These are phyloP conservation scores for Araneus ventricosus DNA, from an alignment of 1,140 invertebrate genomes.

Conservation along the genomic window DNA sequence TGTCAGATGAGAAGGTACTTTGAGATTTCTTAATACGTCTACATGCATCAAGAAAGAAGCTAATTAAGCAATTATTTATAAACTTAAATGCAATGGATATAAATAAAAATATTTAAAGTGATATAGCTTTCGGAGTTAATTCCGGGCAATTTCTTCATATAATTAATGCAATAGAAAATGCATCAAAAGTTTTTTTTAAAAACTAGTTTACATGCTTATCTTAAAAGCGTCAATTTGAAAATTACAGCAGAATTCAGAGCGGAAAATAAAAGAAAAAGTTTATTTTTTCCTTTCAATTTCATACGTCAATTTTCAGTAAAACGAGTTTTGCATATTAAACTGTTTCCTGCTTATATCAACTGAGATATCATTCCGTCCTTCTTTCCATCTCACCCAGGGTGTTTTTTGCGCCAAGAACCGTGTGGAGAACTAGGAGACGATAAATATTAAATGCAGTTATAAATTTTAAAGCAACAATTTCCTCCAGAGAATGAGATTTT, in stretches of 20 bases:
- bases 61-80: neutral
- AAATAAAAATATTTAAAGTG: neutral
- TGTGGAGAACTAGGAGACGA: neutral
- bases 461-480: slow-evolving; percentile 75
- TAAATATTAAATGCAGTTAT: slow-evolving; percentile 75
- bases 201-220: neutral
- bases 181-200: neutral
- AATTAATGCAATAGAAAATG: neutral
- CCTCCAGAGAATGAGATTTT: slow-evolving; percentile 61
- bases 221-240: slow-evolving; percentile 1
- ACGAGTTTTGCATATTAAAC: slow-evolving; percentile 43
- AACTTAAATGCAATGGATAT: neutral
- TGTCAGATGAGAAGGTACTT: neutral
- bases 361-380: slow-evolving; percentile 39
- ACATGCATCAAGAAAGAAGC: neutral
- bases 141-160: neutral
- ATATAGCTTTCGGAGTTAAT: neutral
- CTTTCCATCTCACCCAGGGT: neutral
- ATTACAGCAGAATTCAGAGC: neutral
- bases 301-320: slow-evolving; percentile 45
- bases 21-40: too few species aligned
- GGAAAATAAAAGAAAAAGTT: neutral
- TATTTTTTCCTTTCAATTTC: slow-evolving; percentile 38
- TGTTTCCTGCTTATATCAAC: slow-evolving; percentile 21
- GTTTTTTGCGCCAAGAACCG: neutral